These are phyloP conservation scores for Zygaena filipendulae DNA, from an alignment of 2,888 invertebrate genomes.

Conservation along the genomic window DNA sequence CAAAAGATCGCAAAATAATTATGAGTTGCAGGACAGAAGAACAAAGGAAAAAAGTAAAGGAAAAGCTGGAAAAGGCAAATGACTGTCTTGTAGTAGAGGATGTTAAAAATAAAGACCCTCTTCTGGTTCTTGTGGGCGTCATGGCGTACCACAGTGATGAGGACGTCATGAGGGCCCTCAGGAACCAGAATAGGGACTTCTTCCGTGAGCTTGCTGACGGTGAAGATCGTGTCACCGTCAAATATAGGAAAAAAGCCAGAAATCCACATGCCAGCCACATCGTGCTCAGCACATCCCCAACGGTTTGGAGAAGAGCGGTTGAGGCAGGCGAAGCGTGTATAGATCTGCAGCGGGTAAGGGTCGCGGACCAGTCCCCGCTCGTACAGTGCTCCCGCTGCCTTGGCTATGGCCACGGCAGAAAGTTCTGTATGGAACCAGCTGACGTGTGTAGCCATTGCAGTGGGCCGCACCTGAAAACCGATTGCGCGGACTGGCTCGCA, in stretches of 20 bases:
- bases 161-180: slow-evolving; percentile 3
- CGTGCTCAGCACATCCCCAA: slow-evolving; percentile 1
- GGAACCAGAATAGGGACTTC: slow-evolving; percentile 6
- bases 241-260: slow-evolving; percentile 3
- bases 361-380: no score
- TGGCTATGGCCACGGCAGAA: no score
- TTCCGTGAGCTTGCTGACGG: background rate
- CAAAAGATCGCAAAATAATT: slow-evolving; percentile 12
- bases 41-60: slow-evolving; percentile 6
- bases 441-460: slow-evolving; percentile 9
- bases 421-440: slow-evolving; percentile 2
- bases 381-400: no score
- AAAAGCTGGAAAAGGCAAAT: slow-evolving; percentile 2
- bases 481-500: no score
- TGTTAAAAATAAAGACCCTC: no score
- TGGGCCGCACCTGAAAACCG: slow-evolving; percentile 3
- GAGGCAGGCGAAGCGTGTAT: background rate
- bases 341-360: no score
- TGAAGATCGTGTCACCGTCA: background rate
- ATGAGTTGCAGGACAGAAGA: slow-evolving; percentile 7
- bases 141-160: no score
- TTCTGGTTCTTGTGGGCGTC: no score
- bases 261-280: slow-evolving; percentile 1
- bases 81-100: slow-evolving; percentile 5
- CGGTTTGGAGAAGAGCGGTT: background rate